A percentile compares a stretch with the other conserved stretches of the same genome.
Conservation (phyloP, 2,113 vertebrate genomes). For the Tychaedon coryphoeus region DNA sequence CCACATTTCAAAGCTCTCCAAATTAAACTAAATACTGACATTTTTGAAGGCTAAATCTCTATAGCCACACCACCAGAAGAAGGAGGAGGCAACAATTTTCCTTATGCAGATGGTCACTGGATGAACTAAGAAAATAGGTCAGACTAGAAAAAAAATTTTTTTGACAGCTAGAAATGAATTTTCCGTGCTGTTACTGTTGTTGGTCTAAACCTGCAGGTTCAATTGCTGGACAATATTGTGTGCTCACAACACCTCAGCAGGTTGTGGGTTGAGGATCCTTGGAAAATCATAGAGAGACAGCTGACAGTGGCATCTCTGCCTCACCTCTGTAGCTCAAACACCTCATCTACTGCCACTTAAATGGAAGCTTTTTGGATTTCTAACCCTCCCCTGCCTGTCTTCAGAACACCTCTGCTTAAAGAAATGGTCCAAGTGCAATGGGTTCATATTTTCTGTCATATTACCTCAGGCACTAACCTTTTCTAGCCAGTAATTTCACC, state of each 20-base stretch:
- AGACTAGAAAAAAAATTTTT: not conserved
- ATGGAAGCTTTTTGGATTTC: not conserved
- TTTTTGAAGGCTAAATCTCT: not conserved
- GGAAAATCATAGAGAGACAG: conserved; percentile 69
- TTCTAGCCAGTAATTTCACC: no score
- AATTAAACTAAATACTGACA: not conserved
- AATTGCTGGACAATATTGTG: conserved; percentile 61
- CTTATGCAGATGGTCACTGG: not conserved
- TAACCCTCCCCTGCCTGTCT: not conserved
- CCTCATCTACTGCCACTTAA: not conserved
- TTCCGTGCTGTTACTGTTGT: conserved; percentile 93
- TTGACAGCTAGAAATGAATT: not conserved
- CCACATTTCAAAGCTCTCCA: not conserved
- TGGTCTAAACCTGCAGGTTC: conserved; percentile 77
- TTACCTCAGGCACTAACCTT: not conserved
- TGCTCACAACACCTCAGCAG: conserved; percentile 71
- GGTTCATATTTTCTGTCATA: not conserved
- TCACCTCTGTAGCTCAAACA: conserved; percentile 19
- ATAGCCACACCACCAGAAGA: not conserved
- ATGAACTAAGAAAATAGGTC: not conserved
- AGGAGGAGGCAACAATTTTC: not conserved
- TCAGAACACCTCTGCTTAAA: conserved; percentile 72
- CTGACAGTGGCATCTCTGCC: not conserved
- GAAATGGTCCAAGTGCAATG: conserved; percentile 49
- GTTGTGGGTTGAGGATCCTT: conserved; percentile 84